phyloP scores from a whole-genome alignment of 2,888 invertebrate species.

The Euplagia quadripunctaria region DNA sequence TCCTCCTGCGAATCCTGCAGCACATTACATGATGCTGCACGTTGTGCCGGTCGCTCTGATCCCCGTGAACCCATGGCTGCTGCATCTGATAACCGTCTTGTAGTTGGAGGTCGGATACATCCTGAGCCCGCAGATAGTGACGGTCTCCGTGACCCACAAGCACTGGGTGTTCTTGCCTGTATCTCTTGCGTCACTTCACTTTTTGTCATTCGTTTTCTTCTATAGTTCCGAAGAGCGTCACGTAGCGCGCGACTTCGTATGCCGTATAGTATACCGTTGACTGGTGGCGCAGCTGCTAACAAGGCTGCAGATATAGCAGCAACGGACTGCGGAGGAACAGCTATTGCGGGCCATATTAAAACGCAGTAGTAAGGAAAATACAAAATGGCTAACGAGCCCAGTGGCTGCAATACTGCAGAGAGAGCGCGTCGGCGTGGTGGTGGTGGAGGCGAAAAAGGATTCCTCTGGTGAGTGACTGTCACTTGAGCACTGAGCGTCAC shows the following conservation, averaged over 20 bases:
- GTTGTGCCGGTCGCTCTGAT: constrained; percentile 83
- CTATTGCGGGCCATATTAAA: constrained; percentile 89
- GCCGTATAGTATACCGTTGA: constrained; percentile 93
- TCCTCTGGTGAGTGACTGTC: constrained; percentile 93
- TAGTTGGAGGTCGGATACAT: constrained; percentile 78
- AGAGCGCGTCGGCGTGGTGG: constrained; percentile 89
- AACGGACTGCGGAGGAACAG: constrained; percentile 75
- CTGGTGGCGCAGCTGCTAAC: constrained; percentile 90
- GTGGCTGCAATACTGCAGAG: constrained; percentile 90
- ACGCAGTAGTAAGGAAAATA: constrained; percentile 92
- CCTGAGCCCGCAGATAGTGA: constrained; percentile 89
- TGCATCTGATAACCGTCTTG: constrained; percentile 79
- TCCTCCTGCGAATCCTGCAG: constrained; percentile 88
- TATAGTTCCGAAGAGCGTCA: constrained; percentile 92
- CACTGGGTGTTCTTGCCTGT: constrained; percentile 93
- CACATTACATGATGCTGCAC: constrained; percentile 91
- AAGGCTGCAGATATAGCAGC: constrained; percentile 89
- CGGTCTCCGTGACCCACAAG: constrained; percentile 91
- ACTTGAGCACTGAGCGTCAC: constrained; percentile 94
- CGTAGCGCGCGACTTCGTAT: constrained; percentile 91
- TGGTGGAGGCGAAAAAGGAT: constrained; percentile 91
- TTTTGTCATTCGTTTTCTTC: constrained; percentile 92
- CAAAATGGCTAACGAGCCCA: constrained; percentile 90
- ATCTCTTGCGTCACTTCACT: constrained; percentile 93
- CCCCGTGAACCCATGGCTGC: constrained; percentile 80